Percentiles rank a stretch among this genome's conserved stretches.
Evolutionary conservation across 92 coral and sea anemone genomes (phyloP).

Genomic region (Epizoanthus stellaris): DNA sequence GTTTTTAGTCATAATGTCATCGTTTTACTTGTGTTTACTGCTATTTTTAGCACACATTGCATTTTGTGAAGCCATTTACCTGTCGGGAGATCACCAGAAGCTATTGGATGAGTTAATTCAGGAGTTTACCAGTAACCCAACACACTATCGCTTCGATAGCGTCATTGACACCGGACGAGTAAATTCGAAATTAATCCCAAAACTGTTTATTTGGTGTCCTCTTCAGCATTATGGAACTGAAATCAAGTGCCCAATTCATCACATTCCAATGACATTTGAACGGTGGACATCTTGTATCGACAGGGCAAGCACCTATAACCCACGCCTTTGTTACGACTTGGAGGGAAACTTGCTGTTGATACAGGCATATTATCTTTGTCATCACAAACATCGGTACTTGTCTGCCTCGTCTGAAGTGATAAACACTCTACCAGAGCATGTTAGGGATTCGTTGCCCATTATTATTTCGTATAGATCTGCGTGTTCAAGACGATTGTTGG

Average conservation of each 20-base stretch:
- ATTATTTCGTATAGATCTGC: slow-evolving; percentile 30
- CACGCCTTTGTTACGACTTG: slow-evolving; percentile 46
- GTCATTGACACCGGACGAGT: slow-evolving; percentile 15
- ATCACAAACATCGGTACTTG: slow-evolving; percentile 13
- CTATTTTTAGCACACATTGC: too few relatives aligned
- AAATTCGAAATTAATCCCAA: slow-evolving; percentile 4
- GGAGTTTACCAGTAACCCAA: slow-evolving; percentile 42
- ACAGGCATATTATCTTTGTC: slow-evolving; percentile 42
- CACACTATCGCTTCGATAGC: slow-evolving; percentile 32
- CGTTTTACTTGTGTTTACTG: too few relatives aligned
- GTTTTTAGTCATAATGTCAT: too few relatives aligned
- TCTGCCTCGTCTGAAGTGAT: slow-evolving; percentile 38
- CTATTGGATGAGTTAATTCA: slow-evolving; percentile 21
- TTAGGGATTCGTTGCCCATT: slow-evolving; percentile 4
- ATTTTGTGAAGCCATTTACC: not conserved
- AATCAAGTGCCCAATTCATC: slow-evolving; percentile 20
- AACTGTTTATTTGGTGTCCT: slow-evolving; percentile 40
- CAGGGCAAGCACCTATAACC: slow-evolving; percentile 12
- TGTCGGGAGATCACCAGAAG: slow-evolving; percentile 19
- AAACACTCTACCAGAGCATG: slow-evolving; percentile 21
- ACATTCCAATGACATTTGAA: slow-evolving; percentile 14
- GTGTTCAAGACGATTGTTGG: slow-evolving; percentile 42
- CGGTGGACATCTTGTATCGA: slow-evolving; percentile 40
- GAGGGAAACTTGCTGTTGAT: slow-evolving; percentile 37
- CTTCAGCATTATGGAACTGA: slow-evolving; percentile 16